Conservation (phyloP, 2,888 invertebrate genomes). For the Rhagophthalmus giganteus region DNA sequence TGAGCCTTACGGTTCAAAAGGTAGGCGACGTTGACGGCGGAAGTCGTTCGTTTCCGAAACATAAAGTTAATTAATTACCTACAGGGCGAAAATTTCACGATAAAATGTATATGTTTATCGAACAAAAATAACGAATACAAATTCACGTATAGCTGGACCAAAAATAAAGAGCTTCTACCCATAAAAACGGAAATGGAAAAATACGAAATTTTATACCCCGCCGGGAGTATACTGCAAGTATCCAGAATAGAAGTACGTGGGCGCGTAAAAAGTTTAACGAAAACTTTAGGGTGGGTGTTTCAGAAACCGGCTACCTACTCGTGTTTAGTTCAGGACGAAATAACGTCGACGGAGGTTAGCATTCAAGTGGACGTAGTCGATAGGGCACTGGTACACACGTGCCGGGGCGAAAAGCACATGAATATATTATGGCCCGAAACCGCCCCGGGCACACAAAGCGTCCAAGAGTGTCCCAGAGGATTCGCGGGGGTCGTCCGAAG, state of each 20-base stretch:
- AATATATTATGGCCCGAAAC: conserved; percentile 68
- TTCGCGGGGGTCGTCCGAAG: conserved; percentile 58
- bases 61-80: no score
- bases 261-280: not conserved
- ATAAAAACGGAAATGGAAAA: conserved; percentile 75
- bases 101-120: conserved; percentile 74
- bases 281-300: conserved; percentile 31
- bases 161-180: conserved; percentile 73
- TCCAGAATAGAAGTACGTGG: conserved; percentile 73
- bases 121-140: conserved; percentile 66
- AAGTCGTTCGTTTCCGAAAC: not conserved
- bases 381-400: conserved; percentile 62
- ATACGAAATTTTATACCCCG: conserved; percentile 83
- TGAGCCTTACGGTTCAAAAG: conserved; percentile 71
- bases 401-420: conserved; percentile 60
- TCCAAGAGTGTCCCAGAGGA: conserved; percentile 65
- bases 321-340: conserved; percentile 65
- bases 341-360: conserved; percentile 59
- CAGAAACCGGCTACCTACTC: conserved; percentile 79
- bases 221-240: conserved; percentile 80
- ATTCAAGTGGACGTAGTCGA: conserved; percentile 69
- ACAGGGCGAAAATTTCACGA: conserved; percentile 70
- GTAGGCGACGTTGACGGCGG: conserved; percentile 52
- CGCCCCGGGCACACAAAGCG: conserved; percentile 72
- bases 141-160: conserved; percentile 83